Evolutionary conservation across 2,888 invertebrate species (phyloP).

Genomic region (Muschampia plurimacula): DNA sequence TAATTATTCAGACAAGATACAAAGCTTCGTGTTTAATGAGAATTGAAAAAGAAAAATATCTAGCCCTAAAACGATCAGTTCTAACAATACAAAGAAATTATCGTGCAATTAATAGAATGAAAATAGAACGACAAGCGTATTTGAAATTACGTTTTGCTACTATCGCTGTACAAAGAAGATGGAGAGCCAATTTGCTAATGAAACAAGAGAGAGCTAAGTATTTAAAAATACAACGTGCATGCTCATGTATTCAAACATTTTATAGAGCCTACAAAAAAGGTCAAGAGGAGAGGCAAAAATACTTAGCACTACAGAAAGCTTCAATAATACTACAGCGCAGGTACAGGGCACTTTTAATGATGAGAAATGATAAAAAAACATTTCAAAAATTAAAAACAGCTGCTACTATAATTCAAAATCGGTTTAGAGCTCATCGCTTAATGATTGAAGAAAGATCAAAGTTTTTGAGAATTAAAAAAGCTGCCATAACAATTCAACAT

Average conservation of each 20-base stretch:
- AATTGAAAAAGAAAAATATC: slow-evolving; percentile 60
- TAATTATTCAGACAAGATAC: slow-evolving; percentile 74
- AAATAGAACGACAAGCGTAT: slow-evolving; percentile 58
- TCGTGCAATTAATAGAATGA: slow-evolving; percentile 64
- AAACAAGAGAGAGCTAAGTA: slow-evolving; percentile 66
- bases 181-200: slow-evolving; percentile 64
- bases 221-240: slow-evolving; percentile 61
- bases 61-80: slow-evolving; percentile 57
- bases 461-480: slow-evolving; percentile 63
- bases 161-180: slow-evolving; percentile 63
- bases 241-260: slow-evolving; percentile 68
- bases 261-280: slow-evolving; percentile 63
- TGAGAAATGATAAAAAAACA: slow-evolving; percentile 56
- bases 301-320: slow-evolving; percentile 58
- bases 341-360: slow-evolving; percentile 64
- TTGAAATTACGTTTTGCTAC: slow-evolving; percentile 51
- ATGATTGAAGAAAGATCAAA: slow-evolving; percentile 63
- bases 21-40: slow-evolving; percentile 64
- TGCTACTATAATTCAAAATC: slow-evolving; percentile 58
- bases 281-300: slow-evolving; percentile 59
- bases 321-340: slow-evolving; percentile 59
- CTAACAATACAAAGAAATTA: slow-evolving; percentile 70
- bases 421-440: slow-evolving; percentile 67
- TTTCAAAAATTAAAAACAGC: slow-evolving; percentile 57
- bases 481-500: slow-evolving; percentile 73